phyloP scores from a whole-genome alignment of 2,888 invertebrate species.

The Phasia obesa region DNA sequence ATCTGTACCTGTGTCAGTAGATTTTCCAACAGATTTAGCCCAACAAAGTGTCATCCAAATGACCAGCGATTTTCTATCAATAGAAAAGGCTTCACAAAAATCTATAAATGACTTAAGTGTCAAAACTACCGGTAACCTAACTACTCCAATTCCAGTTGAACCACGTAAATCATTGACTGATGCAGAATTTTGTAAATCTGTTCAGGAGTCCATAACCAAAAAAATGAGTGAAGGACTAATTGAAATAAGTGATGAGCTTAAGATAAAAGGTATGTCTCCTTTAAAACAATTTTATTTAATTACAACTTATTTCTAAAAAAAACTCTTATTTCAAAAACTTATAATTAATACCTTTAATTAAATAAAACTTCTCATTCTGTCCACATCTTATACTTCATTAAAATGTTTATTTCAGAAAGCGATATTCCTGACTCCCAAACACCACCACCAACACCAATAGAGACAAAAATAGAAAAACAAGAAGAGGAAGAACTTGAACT shows the following conservation, averaged over 20 bases:
- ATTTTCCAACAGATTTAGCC: neutral
- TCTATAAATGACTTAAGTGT: no score
- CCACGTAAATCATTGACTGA: slow-evolving; percentile 80
- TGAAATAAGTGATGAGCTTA: slow-evolving; percentile 79
- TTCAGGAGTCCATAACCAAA: slow-evolving; percentile 80
- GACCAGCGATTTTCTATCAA: slow-evolving; percentile 58
- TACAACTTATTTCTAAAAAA: no score
- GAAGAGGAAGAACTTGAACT: slow-evolving; percentile 64
- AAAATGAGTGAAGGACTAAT: slow-evolving; percentile 81
- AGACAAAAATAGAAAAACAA: slow-evolving; percentile 74
- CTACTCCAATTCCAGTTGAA: slow-evolving; percentile 74
- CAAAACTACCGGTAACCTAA: slow-evolving; percentile 61
- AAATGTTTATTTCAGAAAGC: slow-evolving; percentile 72
- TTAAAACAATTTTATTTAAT: no score
- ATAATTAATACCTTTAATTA: neutral
- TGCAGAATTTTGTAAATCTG: slow-evolving; percentile 81
- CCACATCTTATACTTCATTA: neutral
- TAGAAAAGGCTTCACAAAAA: slow-evolving; percentile 47
- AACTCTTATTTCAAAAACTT: no score
- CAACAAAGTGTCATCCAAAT: slow-evolving; percentile 63
- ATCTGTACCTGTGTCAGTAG: neutral
- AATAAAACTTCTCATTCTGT: neutral
- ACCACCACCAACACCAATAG: slow-evolving; percentile 82
- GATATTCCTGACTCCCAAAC: slow-evolving; percentile 81
- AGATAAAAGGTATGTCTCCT: slow-evolving; percentile 74